Percentiles rank a stretch among this genome's conserved stretches.
phyloP scores from a whole-genome alignment of 37 sponge, comb jelly and placozoan species.

The Ephydatia muelleri region DNA sequence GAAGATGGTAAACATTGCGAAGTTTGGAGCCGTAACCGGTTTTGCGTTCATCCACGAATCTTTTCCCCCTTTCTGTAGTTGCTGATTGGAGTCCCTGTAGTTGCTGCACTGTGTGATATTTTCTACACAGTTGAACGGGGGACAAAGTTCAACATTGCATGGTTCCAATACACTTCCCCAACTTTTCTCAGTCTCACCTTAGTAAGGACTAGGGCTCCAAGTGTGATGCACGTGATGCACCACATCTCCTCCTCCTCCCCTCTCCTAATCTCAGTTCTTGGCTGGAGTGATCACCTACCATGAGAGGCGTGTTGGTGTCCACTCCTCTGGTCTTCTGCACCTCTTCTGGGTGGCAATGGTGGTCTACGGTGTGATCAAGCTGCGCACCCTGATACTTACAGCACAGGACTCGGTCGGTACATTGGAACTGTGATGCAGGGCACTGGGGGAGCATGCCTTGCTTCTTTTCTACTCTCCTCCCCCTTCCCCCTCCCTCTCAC shows the following conservation, averaged over 20 bases:
- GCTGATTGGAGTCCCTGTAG: slow-evolving; percentile 25
- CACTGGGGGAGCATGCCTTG: neutral
- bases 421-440: neutral
- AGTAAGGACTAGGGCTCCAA: neutral
- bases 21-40: neutral
- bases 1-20: slow-evolving; percentile 44
- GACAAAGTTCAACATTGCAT: slow-evolving; percentile 8
- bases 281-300: slow-evolving; percentile 20
- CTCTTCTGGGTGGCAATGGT: slow-evolving; percentile 67
- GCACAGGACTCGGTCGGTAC: slow-evolving; percentile 18
- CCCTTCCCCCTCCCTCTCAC: neutral
- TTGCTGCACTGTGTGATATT: slow-evolving; percentile 46
- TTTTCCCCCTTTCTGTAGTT: slow-evolving; percentile 4
- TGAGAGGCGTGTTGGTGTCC: slow-evolving; percentile 50
- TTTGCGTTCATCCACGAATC: neutral
- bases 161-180: slow-evolving; percentile 35
- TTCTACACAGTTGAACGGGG: slow-evolving; percentile 24
- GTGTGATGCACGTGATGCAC: neutral
- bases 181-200: slow-evolving; percentile 24
- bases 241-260: neutral
- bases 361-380: slow-evolving; percentile 37
- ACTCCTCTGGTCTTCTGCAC: slow-evolving; percentile 56
- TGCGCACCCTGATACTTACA: slow-evolving; percentile 44
- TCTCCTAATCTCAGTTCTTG: slow-evolving; percentile 25
- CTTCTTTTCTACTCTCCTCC: neutral